A percentile compares a stretch with the other conserved stretches of the same genome.
phyloP scores from a whole-genome alignment of 2,888 invertebrate genomes.

The Drosophila anceps region DNA sequence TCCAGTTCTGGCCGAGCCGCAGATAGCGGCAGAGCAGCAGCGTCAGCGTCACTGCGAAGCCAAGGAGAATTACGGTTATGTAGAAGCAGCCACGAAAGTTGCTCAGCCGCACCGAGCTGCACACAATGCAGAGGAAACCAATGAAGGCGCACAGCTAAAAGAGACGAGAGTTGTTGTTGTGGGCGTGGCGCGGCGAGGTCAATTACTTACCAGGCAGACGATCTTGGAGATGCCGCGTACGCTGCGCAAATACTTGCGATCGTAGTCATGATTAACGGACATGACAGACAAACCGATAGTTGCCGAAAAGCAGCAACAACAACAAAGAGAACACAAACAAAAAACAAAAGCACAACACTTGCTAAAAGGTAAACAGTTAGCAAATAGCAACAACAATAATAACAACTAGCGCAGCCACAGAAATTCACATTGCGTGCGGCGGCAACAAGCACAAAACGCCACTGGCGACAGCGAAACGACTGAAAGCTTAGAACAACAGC shows the following conservation, averaged over 20 bases:
- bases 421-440: constrained; percentile 59
- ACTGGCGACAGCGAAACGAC: constrained; percentile 43
- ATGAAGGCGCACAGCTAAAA: constrained; percentile 67
- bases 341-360: constrained; percentile 11
- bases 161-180: background rate
- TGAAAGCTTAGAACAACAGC: constrained; percentile 42
- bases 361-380: constrained; percentile 15
- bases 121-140: constrained; percentile 76
- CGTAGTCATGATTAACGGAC: constrained; percentile 56
- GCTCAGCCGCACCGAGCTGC: constrained; percentile 72
- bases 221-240: constrained; percentile 64
- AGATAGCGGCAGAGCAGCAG: constrained; percentile 66
- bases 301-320: constrained; percentile 12
- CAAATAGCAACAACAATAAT: constrained; percentile 8
- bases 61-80: constrained; percentile 56
- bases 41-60: constrained; percentile 51
- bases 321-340: background rate
- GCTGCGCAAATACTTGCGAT: constrained; percentile 71
- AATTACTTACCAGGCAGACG: constrained; percentile 64
- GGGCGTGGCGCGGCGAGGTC: constrained; percentile 21
- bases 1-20: constrained; percentile 66
- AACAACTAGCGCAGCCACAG: constrained; percentile 21
- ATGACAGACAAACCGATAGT: constrained; percentile 22
- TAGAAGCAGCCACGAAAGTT: constrained; percentile 79
- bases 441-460: constrained; percentile 56